phyloP scores from a whole-genome alignment of 37 sponge, comb jelly and placozoan species.

The Tethya wilhelma region DNA sequence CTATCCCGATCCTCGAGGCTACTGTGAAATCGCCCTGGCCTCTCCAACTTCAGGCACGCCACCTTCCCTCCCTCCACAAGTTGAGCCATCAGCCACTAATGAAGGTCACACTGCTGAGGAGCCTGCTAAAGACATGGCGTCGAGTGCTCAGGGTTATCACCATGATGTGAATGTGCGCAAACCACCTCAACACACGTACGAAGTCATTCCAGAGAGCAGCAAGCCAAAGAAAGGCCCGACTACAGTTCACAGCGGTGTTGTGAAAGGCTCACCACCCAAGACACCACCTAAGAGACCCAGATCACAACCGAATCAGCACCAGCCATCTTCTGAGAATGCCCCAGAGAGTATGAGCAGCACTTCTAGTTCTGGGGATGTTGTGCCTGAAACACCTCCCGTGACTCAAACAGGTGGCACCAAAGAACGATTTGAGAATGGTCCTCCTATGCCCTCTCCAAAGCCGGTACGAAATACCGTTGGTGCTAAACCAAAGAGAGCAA shows the following conservation, averaged over 20 bases:
- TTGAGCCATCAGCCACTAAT: not conserved
- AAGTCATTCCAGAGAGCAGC: not conserved
- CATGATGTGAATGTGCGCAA: not conserved
- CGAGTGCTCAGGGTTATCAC: not conserved
- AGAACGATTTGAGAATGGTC: not conserved
- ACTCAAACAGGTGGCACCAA: no score
- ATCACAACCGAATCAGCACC: no score
- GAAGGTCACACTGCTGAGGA: not conserved
- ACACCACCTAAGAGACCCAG: no score
- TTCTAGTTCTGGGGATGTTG: not conserved
- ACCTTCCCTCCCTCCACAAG: not conserved
- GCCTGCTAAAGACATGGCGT: not conserved
- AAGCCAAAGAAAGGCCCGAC: no score
- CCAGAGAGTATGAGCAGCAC: no score
- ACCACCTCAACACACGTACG: not conserved
- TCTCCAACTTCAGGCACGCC: not conserved
- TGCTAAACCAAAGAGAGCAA: not conserved
- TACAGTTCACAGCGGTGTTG: no score
- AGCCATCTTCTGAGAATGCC: no score
- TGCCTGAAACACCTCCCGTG: not conserved
- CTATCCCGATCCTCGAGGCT: conserved; percentile 13
- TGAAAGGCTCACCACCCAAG: no score
- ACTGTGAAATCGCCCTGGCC: not conserved
- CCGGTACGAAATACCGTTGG: not conserved
- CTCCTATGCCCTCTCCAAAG: not conserved